A percentile compares a stretch with the other conserved stretches of the same genome.
Conservation (phyloP, 2,888 invertebrate genomes). For the Lithodes maja region DNA sequence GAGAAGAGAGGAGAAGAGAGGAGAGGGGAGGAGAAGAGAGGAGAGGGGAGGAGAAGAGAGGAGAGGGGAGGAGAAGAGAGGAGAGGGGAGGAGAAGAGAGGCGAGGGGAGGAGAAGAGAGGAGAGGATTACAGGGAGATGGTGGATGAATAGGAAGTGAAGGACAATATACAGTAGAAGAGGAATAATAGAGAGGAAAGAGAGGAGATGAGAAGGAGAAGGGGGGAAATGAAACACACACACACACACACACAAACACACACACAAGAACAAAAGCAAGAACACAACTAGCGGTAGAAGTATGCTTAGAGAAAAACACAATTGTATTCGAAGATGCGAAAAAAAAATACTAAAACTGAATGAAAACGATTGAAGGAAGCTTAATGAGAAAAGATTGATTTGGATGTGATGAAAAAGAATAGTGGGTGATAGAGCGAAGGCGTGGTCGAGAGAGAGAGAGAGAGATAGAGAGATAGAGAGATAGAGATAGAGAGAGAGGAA, state of each 20-base stretch:
- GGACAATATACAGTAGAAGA: neutral
- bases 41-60: neutral
- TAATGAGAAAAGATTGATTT: neutral
- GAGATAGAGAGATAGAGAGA: neutral
- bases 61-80: neutral
- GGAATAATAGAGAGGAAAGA: neutral
- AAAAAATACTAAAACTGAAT: no score
- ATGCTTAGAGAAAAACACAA: no score
- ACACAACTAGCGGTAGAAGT: neutral
- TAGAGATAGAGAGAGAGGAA: neutral
- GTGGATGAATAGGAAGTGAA: neutral
- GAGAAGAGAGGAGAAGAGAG: neutral
- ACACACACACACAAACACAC: slow-evolving; percentile 15
- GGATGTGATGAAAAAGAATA: neutral
- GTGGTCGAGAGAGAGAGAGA: neutral
- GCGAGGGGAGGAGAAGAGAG: neutral
- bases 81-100: neutral
- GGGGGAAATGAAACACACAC: neutral
- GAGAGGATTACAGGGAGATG: neutral
- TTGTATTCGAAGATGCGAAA: no score
- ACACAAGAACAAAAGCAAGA: neutral
- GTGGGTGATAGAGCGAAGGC: neutral
- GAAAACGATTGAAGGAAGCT: no score
- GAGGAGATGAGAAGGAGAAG: neutral
- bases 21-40: neutral